A percentile compares a stretch with the other conserved stretches of the same genome.
Evolutionary conservation across 2,888 invertebrate species (phyloP).

Genomic region (Aricia artaxerxes): DNA sequence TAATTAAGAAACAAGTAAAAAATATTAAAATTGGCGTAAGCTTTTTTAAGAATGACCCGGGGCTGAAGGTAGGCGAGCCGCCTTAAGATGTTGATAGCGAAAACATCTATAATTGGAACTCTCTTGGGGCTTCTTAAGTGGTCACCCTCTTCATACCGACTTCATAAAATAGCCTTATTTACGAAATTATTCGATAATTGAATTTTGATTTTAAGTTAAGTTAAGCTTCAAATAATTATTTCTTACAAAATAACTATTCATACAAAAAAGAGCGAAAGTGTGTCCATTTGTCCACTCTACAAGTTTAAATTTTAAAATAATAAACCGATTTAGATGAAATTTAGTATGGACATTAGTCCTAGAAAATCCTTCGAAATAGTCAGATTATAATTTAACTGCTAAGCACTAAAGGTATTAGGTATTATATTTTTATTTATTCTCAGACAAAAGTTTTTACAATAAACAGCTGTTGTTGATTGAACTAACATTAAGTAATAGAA

Average conservation of each 20-base stretch:
- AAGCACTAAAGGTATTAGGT: too few species aligned
- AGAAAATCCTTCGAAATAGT: too few species aligned
- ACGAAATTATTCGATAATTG: not conserved
- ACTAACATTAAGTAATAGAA: not conserved
- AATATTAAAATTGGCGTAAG: constrained; percentile 11
- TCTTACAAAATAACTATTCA: not conserved
- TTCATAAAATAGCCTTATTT: constrained; percentile 43
- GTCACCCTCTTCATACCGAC: constrained; percentile 66
- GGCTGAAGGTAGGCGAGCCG: constrained; percentile 36
- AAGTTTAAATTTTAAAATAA: too few species aligned
- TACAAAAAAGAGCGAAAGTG: not conserved
- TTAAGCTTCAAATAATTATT: not conserved
- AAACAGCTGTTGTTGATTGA: not conserved
- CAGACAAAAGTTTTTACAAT: not conserved
- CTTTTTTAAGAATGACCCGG: constrained; percentile 37
- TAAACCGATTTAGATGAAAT: not conserved
- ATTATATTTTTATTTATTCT: not conserved
- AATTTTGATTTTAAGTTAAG: not conserved
- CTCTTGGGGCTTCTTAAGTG: constrained; percentile 51
- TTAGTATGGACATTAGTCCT: not conserved
- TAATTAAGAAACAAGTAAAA: constrained; percentile 9
- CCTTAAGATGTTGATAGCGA: constrained; percentile 49
- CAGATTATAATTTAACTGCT: too few species aligned
- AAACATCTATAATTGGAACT: constrained; percentile 72
- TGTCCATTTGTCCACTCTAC: not conserved